These are phyloP conservation scores for Antheraea yamamai DNA, from an alignment of 2,888 invertebrate genomes.

Conservation along the genomic window DNA sequence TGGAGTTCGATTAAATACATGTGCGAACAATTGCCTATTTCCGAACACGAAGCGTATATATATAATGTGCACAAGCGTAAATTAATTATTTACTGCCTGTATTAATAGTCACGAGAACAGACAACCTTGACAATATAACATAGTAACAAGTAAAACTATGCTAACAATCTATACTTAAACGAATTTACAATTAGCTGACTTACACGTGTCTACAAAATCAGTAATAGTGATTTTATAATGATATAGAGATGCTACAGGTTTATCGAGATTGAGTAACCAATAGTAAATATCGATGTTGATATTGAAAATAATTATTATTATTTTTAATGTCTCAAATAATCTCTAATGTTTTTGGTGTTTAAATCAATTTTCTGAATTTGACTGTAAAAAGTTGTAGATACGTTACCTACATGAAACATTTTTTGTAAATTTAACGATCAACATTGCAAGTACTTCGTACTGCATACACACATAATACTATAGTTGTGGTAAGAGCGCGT, in stretches of 20 bases:
- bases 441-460: too few relatives aligned
- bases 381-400: too few relatives aligned
- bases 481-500: too few relatives aligned
- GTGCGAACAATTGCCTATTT: conserved; percentile 18
- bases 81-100: conserved; percentile 34
- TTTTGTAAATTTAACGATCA: too few relatives aligned
- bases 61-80: not conserved
- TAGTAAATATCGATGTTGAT: too few relatives aligned
- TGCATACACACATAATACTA: too few relatives aligned
- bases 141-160: conserved; percentile 35
- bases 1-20: not conserved
- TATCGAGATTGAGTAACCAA: not conserved
- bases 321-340: too few relatives aligned
- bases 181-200: not conserved
- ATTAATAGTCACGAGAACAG: conserved; percentile 36
- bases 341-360: too few relatives aligned
- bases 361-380: too few relatives aligned
- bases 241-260: not conserved
- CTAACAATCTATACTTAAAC: conserved; percentile 5
- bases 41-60: conserved; percentile 13
- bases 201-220: not conserved
- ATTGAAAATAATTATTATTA: too few relatives aligned
- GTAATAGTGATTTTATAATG: not conserved
- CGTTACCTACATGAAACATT: too few relatives aligned
- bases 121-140: conserved; percentile 42